phyloP scores from a whole-genome alignment of 2,797 vertebrate species.

The Podarcis siculus region DNA sequence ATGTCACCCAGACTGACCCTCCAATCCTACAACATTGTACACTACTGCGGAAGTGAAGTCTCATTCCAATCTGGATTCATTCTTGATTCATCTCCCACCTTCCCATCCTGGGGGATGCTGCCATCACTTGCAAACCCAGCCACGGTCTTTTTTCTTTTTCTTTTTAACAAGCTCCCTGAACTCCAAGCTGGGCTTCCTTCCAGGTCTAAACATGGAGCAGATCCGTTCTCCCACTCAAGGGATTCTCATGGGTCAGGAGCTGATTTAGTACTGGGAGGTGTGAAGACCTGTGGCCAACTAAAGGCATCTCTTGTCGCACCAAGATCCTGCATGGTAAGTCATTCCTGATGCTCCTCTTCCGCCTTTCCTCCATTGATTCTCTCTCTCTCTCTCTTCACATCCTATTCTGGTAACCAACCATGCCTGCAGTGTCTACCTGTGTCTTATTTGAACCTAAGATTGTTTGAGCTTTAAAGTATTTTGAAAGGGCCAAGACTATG shows the following conservation, averaged over 20 bases:
- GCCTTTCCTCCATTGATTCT: too few species aligned
- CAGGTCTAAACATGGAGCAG: neutral
- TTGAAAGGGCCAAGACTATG: too few species aligned
- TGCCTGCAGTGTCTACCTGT: neutral
- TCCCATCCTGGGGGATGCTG: neutral
- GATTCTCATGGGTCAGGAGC: neutral
- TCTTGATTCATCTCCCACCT: neutral
- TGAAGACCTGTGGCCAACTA: neutral
- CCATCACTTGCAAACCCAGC: neutral
- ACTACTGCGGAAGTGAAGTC: neutral
- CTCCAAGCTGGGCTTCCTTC: neutral
- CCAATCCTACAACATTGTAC: too few species aligned
- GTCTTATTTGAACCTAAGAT: neutral
- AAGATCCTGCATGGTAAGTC: neutral
- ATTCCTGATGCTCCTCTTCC: too few species aligned
- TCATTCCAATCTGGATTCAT: neutral
- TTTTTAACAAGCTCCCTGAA: neutral
- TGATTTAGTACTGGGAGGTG: neutral
- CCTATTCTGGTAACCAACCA: neutral
- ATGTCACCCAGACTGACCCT: too few species aligned
- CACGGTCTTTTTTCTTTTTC: neutral
- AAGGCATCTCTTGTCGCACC: neutral
- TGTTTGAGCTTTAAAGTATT: neutral
- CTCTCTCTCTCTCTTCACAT: neutral
- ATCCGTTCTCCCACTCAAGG: neutral